phyloP scores from a whole-genome alignment of 2,113 vertebrate genomes.

The Bufo bufo region DNA sequence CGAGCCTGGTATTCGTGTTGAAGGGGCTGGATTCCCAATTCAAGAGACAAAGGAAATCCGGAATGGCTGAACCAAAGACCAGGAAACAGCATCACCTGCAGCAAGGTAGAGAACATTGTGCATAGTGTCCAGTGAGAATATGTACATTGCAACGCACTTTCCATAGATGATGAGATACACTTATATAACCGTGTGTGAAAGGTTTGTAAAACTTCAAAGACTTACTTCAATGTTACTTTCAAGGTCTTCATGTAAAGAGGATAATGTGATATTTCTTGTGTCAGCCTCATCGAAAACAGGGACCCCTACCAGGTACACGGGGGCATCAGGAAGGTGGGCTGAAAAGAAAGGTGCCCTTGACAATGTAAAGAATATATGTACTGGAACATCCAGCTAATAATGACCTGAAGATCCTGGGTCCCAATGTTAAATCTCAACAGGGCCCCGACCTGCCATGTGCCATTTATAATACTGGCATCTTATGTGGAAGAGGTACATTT shows the following conservation, averaged over 20 bases:
- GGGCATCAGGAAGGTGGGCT: slow-evolving; percentile 68
- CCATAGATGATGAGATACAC: too few relatives aligned
- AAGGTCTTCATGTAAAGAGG: slow-evolving; percentile 59
- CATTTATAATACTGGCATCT: too few relatives aligned
- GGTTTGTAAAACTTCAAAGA: neutral
- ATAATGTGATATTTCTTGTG: slow-evolving; percentile 55
- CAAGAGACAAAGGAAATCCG: slow-evolving; percentile 70
- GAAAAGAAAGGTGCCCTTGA: neutral
- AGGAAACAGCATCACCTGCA: slow-evolving; percentile 78
- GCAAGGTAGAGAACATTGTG: neutral
- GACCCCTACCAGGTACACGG: slow-evolving; percentile 70
- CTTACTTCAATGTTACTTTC: slow-evolving; percentile 71
- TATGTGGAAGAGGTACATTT: too few relatives aligned
- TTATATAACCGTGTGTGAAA: neutral
- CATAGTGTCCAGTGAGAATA: too few relatives aligned
- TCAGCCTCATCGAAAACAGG: slow-evolving; percentile 67
- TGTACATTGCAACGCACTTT: too few relatives aligned
- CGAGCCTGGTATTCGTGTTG: slow-evolving; percentile 63
- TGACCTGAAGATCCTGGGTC: too few relatives aligned
- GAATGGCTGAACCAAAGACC: slow-evolving; percentile 81
- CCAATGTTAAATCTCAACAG: too few relatives aligned
- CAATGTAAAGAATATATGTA: too few relatives aligned
- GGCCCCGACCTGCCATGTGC: too few relatives aligned
- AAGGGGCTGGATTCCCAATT: slow-evolving; percentile 71
- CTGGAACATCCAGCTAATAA: too few relatives aligned